Base-by-base conservation (phyloP, 2,888 invertebrate genomes). In the Napeogenes sylphis region DNA sequence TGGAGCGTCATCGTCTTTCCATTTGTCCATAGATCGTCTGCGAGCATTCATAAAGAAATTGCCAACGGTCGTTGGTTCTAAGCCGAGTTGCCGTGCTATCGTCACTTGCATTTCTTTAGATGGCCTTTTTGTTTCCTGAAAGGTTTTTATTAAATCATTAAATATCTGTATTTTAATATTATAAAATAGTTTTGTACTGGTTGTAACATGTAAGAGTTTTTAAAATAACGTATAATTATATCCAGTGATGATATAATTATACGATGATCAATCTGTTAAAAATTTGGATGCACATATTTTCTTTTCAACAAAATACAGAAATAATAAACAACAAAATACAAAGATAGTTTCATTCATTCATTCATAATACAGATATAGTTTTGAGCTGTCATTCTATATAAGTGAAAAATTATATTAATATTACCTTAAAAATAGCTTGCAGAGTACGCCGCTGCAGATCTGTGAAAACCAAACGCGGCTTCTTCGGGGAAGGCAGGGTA, bases 41-140 rank as follows among this genome's bases (percentile, higher is more conserved):
- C 99, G 93, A n/a, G 99, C 99, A 88, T 99, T 99, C 99, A 99
- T 99, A 92, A 99, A 99, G 93, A 99, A 99, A 87, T 99, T 99
- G 58, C 99, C 99, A 64, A 99, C 99, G 12, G 99, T 99, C 61
- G 98, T 98, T 60, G 99, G 98, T 83, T 99, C 98, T 72, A 99
- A 92, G 68, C 99, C 98, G 76, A 99, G 92, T 84, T 99, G 99
- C 73, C 99, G 93, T 38, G 99, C 99, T 91, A 99, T 99, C 77
- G 99, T 99, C 78, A 99, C 98, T 92, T 99, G 99, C 99, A 99
- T 99, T 92, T 99, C 99, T 91, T 99, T 99, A 73, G 98, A 98
- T 75, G 99, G 99, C 89, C 99, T 93, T 89, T 99, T 99, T 67
- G 99, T 99, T 93, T 99, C 99, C 97, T 97, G 91, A 13, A 91